Base-by-base conservation (phyloP, 2,888 invertebrate species). In the Blera fallax region DNA sequence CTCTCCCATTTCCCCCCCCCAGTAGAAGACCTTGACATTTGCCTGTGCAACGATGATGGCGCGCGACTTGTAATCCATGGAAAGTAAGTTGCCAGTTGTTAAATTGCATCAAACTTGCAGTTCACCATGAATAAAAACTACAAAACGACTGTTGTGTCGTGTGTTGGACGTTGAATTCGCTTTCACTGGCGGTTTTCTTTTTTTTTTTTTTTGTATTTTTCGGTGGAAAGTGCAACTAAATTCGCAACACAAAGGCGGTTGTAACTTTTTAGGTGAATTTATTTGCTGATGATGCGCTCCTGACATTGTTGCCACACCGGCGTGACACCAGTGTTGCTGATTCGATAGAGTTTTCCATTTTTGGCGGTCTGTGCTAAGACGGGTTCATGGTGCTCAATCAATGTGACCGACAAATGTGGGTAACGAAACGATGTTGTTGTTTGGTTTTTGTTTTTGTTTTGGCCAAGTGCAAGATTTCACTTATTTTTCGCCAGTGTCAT, bases 11-110 rank as follows among this genome's bases (percentile, higher is more conserved):
- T n/a, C n/a, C n/a, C n/a, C n/a, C n/a, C 18, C 62, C 32, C 18
- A 24, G 32, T 27, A 29, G 72, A 72, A 85, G 85, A 85, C 85
- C 85, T 85, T 85, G 85, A 85, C 85, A 85, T 85, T 85, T 65
- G 58, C 69, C 52, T n/a, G 18, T 16, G 58, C 27, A 34, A 50
- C 40, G 45, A 65, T 29, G 60, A 58, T 67, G 56, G 21, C 21
- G 43, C 48, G 40, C n/a, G 50, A 54, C 73, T 37, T 64, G 40
- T 58, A 62, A 70, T 64, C 76, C 76, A 65, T 70, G 80, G 74
- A 79, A 79, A 83, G 83, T 73, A 77, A 72, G 72, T 70, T 82
- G 43, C 80, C 58, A 73, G 69, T 50, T 40, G 40, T 40, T 65
- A 62, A 64, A 72, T 73, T 78, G 73, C 67, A 84, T 62, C 78